phyloP scores from a whole-genome alignment of 2,113 vertebrate genomes.

The Panurus biarmicus region DNA sequence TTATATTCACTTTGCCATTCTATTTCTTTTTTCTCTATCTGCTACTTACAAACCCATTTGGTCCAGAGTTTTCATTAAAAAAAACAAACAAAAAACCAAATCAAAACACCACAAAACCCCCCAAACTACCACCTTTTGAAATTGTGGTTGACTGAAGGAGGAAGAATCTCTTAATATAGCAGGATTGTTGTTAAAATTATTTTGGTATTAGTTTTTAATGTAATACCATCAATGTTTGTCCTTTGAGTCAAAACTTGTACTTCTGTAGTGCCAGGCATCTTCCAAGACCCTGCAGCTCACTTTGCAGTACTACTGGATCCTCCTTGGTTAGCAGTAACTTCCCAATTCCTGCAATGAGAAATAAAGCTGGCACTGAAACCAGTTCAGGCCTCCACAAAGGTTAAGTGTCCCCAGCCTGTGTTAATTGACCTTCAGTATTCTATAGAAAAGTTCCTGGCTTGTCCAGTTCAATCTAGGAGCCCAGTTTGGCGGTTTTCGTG shows the following conservation, averaged over 20 bases:
- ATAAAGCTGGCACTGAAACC: background rate
- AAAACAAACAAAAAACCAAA: background rate
- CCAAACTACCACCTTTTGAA: background rate
- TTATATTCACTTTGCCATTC: background rate
- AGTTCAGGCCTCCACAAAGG: background rate
- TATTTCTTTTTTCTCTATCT: background rate
- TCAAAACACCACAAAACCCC: background rate
- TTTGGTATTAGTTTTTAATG: background rate
- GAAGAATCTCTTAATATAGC: background rate
- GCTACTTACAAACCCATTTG: background rate
- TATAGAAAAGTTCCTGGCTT: background rate
- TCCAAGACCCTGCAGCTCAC: background rate
- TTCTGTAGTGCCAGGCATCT: background rate
- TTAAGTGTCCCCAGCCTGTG: background rate
- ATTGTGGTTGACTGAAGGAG: background rate
- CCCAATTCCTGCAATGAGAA: background rate
- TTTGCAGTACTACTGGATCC: background rate
- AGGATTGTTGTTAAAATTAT: background rate
- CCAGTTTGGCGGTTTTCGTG: background rate
- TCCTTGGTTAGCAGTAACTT: background rate
- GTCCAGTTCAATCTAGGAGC: background rate
- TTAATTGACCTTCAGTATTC: background rate
- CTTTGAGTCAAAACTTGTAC: background rate
- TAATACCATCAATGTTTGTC: background rate
- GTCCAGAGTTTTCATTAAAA: background rate